Conservation (phyloP, 2,797 vertebrate species). For the Xerus rutilus region DNA sequence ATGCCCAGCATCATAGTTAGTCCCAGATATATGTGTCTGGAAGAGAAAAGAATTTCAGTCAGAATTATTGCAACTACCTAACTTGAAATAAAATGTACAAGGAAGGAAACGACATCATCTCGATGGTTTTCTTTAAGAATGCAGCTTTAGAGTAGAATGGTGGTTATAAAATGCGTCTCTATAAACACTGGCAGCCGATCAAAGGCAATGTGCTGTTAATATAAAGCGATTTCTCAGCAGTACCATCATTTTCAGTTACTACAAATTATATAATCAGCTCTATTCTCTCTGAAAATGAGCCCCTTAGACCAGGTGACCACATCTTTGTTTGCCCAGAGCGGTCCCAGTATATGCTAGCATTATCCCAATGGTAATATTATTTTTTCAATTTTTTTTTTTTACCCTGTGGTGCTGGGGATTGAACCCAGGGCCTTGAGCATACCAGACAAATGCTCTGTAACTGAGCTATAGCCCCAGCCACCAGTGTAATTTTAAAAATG, state of each 20-base stretch:
- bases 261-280: background rate
- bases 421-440: background rate
- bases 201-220: background rate
- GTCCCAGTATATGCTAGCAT: background rate
- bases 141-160: background rate
- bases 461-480: background rate
- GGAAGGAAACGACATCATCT: background rate
- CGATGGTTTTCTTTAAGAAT: constrained; percentile 21
- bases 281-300: background rate
- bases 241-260: background rate
- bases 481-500: constrained; percentile 10
- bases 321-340: background rate
- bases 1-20: constrained; percentile 87
- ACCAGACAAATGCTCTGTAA: background rate
- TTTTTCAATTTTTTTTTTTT: background rate
- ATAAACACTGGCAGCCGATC: background rate
- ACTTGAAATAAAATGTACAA: background rate
- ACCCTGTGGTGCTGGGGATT: background rate
- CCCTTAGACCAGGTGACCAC: background rate
- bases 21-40: constrained; percentile 89
- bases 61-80: constrained; percentile 28
- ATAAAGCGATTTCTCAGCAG: background rate
- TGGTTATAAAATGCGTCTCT: background rate
- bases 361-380: background rate
- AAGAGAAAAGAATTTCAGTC: constrained; percentile 77